A percentile compares a stretch with the other conserved stretches of the same genome.
These are phyloP conservation scores for Microcebus lehilahytsara DNA, from an alignment of 2,113 vertebrate species.

Conservation along the genomic window DNA sequence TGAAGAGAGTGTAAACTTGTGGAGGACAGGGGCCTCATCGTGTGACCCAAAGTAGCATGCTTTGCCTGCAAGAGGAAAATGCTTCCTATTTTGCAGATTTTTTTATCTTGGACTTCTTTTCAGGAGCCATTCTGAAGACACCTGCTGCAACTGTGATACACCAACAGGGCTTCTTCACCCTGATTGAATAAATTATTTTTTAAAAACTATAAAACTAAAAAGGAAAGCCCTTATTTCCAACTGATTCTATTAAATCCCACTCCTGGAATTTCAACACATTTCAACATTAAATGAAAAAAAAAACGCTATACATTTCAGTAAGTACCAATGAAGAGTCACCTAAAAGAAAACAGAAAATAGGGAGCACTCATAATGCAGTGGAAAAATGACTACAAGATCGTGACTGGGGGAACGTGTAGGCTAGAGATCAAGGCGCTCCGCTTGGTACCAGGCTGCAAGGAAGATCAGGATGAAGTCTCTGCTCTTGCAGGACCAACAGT, in stretches of 20 bases:
- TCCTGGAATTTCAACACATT: not conserved
- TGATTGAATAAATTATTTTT: not conserved
- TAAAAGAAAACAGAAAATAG: not conserved
- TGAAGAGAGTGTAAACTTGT: not conserved
- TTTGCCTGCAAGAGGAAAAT: not conserved
- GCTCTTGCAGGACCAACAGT: not conserved
- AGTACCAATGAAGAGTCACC: not conserved
- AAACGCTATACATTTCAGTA: not conserved
- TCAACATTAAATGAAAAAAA: not conserved
- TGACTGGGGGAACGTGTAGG: not conserved
- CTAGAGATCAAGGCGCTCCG: not conserved
- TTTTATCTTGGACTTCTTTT: conserved; percentile 9
- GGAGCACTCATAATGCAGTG: not conserved
- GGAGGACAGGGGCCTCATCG: not conserved
- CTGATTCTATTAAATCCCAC: not conserved
- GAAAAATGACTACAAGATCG: not conserved
- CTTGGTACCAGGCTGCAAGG: not conserved
- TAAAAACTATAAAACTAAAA: conserved; percentile 37
- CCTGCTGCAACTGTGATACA: not conserved
- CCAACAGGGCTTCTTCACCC: not conserved
- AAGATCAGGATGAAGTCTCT: not conserved
- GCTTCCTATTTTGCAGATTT: not conserved
- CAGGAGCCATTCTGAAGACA: not conserved
- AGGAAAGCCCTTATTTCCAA: not conserved
- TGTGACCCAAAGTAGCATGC: not conserved